A percentile compares a stretch with the other conserved stretches of the same genome.
Evolutionary conservation across 2,888 invertebrate species (phyloP).

Genomic region (Parthenolecanium corni): DNA sequence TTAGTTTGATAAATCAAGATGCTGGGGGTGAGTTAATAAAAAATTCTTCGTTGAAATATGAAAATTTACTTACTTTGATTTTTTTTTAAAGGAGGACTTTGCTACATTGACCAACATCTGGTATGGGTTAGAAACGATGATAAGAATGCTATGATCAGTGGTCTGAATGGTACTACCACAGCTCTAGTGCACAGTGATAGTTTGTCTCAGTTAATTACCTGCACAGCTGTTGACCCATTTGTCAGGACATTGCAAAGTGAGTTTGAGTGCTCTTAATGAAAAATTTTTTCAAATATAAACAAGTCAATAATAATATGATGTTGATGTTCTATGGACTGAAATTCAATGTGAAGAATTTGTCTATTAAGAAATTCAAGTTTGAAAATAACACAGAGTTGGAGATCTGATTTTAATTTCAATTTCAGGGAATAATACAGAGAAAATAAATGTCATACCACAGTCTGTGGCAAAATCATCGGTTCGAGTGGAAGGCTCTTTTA

Average conservation of each 20-base stretch:
- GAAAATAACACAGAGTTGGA: too few species aligned
- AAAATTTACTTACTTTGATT: background rate
- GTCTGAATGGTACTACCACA: constrained; percentile 60
- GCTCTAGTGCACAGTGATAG: constrained; percentile 53
- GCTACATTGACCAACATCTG: constrained; percentile 68
- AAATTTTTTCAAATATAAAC: background rate
- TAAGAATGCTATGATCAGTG: constrained; percentile 61
- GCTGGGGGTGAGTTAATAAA: background rate
- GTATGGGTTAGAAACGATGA: constrained; percentile 66
- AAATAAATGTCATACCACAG: constrained; percentile 60
- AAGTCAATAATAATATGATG: background rate
- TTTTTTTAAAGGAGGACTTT: constrained; percentile 47
- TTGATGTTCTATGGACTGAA: background rate
- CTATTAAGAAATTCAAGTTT: too few species aligned
- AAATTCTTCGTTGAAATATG: background rate
- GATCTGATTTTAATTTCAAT: too few species aligned
- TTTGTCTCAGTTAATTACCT: constrained; percentile 53
- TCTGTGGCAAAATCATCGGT: constrained; percentile 55
- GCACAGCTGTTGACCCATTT: constrained; percentile 61
- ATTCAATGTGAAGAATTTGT: too few species aligned
- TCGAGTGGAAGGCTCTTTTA: constrained; percentile 59
- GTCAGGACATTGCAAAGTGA: constrained; percentile 32
- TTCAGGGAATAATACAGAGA: constrained; percentile 1
- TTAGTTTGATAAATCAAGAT: constrained; percentile 22
- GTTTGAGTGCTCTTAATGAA: background rate